Evolutionary conservation across 2,113 vertebrate genomes (phyloP).

Genomic region (Xenus cinereus): DNA sequence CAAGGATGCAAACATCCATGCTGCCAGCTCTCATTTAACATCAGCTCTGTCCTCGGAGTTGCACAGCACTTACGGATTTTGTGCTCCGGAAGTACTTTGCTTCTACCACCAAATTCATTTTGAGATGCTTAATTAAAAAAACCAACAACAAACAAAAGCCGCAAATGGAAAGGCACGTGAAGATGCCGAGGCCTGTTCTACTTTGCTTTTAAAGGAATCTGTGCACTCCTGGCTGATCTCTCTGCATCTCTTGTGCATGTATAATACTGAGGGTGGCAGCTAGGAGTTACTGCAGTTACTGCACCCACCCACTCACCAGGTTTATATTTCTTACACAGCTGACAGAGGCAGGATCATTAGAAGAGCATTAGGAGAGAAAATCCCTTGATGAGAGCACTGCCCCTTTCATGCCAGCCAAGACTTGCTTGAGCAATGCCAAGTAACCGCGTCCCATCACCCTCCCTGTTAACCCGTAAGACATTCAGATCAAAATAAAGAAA

Average conservation of each 20-base stretch:
- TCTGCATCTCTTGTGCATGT: not conserved
- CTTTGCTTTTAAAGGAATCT: not conserved
- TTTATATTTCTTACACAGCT: not conserved
- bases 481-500: not conserved
- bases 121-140: not conserved
- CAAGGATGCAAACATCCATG: not conserved
- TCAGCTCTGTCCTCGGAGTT: not conserved
- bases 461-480: not conserved
- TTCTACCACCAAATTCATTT: not conserved
- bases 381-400: not conserved
- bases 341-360: not conserved
- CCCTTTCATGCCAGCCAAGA: not conserved
- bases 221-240: not conserved
- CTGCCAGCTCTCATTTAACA: not conserved
- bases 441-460: not conserved
- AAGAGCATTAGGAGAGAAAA: not conserved
- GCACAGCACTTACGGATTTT: not conserved
- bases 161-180: too few species aligned
- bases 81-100: not conserved
- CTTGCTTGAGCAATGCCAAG: not conserved
- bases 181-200: not conserved
- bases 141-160: not conserved
- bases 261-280: not conserved
- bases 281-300: not conserved
- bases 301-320: not conserved